Evolutionary conservation across 2,113 vertebrate species (phyloP), one percentile per base, ranked within the genome.

Genomic region (Nibea albiflora): DNA sequence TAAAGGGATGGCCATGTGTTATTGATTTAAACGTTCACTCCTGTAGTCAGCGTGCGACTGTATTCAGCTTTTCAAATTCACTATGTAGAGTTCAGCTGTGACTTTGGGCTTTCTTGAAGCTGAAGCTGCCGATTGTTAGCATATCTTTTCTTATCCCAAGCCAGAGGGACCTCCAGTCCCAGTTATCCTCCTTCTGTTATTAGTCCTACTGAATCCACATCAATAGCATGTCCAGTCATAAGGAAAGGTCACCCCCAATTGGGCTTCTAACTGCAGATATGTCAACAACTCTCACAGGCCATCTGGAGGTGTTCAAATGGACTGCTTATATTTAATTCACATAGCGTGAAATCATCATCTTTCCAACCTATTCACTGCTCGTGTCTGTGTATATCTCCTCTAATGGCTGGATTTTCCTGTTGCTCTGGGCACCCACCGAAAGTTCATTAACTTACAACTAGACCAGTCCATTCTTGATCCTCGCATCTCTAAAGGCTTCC

Each of bases 11-110:
- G 76, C 53, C 73, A 70, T 78, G 88, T 92, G 83, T 24, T 91
- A 89, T 88, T 80, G 83, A 90, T 91, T 89, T 78, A 79, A 85
- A 71, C 83, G 60, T 83, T 91, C 75, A 84, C 80, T 87, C 83
- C 72, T 86, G 75, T 76, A 81, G 52, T 61, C 26, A 57, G 22
- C 3, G 26, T 72, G 52, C 28, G 57, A 49, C 72, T 80, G 46
- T 73, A 76, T 85, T 87, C 28, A 69, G 56, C 67, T 84, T 89
- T 80, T 77, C 35, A 53, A 62, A 75, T 72, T 61, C 47, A 61
- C 52, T 44, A 22, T 80, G 26, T 26, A 22, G 35, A 69, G 53
- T 46, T 86, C 53, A 24, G 66, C 61, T 68, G 61, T 20, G 44
- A 72, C 42, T 77, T 35, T 46, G 54, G 61, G 49, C 16, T 75